Conservation (phyloP, 1,140 invertebrate genomes). For the Pachypeltis micranthus region DNA sequence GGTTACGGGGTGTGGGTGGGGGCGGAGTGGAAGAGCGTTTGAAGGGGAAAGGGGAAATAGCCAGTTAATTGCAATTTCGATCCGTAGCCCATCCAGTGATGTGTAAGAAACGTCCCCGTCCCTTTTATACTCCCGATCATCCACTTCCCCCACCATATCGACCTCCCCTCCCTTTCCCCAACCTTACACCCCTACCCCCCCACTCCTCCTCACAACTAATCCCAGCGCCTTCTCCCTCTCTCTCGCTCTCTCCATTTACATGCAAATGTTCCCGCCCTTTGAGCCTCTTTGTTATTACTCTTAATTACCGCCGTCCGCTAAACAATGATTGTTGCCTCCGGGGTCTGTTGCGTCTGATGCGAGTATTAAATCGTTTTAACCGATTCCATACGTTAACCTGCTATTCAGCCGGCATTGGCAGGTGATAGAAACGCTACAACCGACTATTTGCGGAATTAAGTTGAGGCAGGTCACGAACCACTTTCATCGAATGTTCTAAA, state of each 20-base stretch:
- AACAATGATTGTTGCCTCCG: slow-evolving; percentile 6
- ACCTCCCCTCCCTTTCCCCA: background rate
- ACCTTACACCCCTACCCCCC: background rate
- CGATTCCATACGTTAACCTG: background rate
- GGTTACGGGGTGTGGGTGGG: background rate
- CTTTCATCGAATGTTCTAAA: no score
- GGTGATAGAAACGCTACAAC: no score
- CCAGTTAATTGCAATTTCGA: slow-evolving; percentile 9
- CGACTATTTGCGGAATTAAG: no score
- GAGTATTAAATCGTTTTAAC: background rate
- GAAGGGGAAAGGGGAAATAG: slow-evolving; percentile 2
- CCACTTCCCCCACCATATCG: no score
- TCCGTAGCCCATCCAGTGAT: slow-evolving; percentile 5
- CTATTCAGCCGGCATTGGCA: no score
- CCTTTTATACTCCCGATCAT: background rate
- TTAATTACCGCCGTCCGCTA: slow-evolving; percentile 3
- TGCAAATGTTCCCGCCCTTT: slow-evolving; percentile 10
- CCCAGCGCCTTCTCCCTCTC: background rate
- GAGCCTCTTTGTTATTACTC: slow-evolving; percentile 13
- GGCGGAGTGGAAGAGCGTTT: background rate
- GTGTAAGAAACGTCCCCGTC: slow-evolving; percentile 5
- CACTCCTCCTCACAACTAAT: background rate
- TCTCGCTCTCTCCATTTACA: slow-evolving; percentile 1
- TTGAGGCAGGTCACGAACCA: no score
- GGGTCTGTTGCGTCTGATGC: background rate